Percentiles rank a stretch among this genome's conserved stretches.
These are phyloP conservation scores for Dryadula phaetusa DNA, from an alignment of 2,888 invertebrate genomes.

Conservation along the genomic window DNA sequence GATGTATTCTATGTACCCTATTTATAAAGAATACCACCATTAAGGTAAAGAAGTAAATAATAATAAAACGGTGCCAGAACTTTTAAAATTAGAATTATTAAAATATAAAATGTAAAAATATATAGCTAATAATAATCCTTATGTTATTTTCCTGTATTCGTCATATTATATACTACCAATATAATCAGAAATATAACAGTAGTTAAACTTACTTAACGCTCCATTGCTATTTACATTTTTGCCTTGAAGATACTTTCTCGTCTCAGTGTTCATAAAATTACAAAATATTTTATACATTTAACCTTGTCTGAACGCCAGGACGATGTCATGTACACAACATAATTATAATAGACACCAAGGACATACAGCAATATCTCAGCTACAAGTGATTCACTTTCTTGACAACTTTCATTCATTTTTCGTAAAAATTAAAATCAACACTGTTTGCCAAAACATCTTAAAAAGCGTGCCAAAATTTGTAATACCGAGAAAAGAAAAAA, in stretches of 20 bases:
- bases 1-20: no score
- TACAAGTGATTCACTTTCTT: constrained; percentile 63
- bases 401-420: constrained; percentile 81
- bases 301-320: constrained; percentile 46
- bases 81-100: not conserved
- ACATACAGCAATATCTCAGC: constrained; percentile 51
- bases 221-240: constrained; percentile 45
- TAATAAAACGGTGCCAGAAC: not conserved
- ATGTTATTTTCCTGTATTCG: not conserved
- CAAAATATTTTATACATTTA: constrained; percentile 40
- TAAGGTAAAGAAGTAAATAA: not conserved
- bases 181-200: constrained; percentile 8
- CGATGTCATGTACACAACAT: constrained; percentile 37
- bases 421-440: constrained; percentile 71
- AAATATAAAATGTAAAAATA: not conserved
- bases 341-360: constrained; percentile 54
- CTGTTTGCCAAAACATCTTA: constrained; percentile 77
- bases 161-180: not conserved
- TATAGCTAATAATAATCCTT: not conserved
- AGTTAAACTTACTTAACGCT: constrained; percentile 20
- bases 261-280: constrained; percentile 45
- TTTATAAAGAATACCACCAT: not conserved
- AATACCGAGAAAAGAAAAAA: constrained; percentile 78
- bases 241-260: constrained; percentile 48
- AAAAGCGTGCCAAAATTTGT: constrained; percentile 77